Base-by-base conservation (phyloP, 1,140 invertebrate species). In the Eufriesea mexicana region DNA sequence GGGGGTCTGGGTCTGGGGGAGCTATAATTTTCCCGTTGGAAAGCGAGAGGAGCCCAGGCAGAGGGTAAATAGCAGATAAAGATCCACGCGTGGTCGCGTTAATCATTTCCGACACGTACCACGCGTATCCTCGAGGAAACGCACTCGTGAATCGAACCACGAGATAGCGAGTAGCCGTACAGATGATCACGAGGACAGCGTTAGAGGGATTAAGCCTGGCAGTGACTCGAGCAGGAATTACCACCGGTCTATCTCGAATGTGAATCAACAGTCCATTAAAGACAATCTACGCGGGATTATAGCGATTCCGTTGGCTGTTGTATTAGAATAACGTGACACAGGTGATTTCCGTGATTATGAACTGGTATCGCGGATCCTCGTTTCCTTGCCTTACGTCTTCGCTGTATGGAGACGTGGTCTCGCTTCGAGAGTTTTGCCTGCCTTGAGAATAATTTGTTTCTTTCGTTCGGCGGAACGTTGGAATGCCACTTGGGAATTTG, bases 21-120 rank as follows among this genome's bases (percentile, higher is more conserved):
- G 62, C 28, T 25, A 66, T 59, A 71, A 74, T 74, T 71, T 49
- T 42, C 62, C 8, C 5, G 57, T 71, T 67, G 71, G 61, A 47
- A 70, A 68, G 35, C 51, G 18, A 79, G 7, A 77, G 55, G 75
- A 75, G 66, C 1, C 35, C 73, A n/a, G 42, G 67, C 54, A 71
- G 72, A 77, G 81, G 75, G 85, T 79, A 83, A 83, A 76, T 42
- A 55, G 55, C 12, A 62, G 70, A 79, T 74, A 70, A 84, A 28
- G 54, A 79, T 74, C 80, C 51, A 61, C 59, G 55, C 62, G 59
- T 74, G 35, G 16, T 25, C 49, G 66, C 62, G 70, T 78, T 85
- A 73, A 74, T 82, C 73, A 80, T 82, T 82, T 76, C 66, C 71
- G 71, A 76, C 83, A 84, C 83, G 83, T 79, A 82, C 42, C 47